phyloP scores from a whole-genome alignment of 1,140 invertebrate genomes.

The Portunus trituberculatus region DNA sequence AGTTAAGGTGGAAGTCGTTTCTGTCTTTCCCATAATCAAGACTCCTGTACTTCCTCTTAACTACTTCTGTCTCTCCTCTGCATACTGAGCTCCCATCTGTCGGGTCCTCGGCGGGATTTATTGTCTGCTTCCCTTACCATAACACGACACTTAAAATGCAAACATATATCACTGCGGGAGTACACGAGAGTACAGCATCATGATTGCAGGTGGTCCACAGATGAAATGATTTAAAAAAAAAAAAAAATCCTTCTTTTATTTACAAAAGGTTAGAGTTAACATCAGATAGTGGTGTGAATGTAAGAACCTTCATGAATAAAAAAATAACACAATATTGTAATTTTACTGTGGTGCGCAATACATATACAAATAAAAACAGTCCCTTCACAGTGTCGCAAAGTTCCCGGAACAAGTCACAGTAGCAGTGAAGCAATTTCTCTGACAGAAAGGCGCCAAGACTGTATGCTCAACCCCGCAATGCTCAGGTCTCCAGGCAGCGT shows the following conservation, averaged over 20 bases:
- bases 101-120: no score
- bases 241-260: no score
- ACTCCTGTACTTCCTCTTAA: background rate
- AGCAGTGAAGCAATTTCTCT: background rate
- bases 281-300: background rate
- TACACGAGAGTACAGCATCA: no score
- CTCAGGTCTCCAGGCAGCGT: background rate
- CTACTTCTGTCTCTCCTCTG: background rate
- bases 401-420: background rate
- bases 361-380: background rate
- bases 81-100: background rate
- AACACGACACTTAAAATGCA: no score
- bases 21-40: constrained; percentile 18
- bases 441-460: background rate
- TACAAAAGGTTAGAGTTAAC: background rate
- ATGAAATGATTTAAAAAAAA: no score
- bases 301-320: no score
- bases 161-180: no score
- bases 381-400: background rate
- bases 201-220: no score
- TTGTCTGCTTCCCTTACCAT: no score
- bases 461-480: background rate
- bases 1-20: background rate
- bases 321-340: no score
- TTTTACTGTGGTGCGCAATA: no score